Base-by-base conservation (phyloP, 2,113 vertebrate species). In the Trochalopteron elliotii region DNA sequence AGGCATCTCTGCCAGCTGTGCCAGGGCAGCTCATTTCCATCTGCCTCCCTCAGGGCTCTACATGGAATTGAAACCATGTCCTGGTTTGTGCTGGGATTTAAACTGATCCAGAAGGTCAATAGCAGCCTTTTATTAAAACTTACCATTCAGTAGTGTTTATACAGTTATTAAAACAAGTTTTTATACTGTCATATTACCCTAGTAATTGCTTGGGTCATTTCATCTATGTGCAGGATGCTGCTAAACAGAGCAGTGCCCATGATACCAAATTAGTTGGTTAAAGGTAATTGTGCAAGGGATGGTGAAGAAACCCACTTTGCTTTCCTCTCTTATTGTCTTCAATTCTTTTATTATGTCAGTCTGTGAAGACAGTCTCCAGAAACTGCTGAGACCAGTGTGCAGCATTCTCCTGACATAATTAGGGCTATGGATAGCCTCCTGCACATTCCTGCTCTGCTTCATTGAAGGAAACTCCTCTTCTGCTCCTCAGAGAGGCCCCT, bases 31-130 rank as follows among this genome's bases (percentile, higher is more conserved):
- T 9, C 2, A 0, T 33, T 33, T 33, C 37, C 47, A 65, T 72
- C 56, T 95, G 69, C 53, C 33, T 89, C 83, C 53, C 69, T 47
- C 0, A 0, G 59, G 79, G 49, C 70, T 82, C 53, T 33, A 33
- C 19, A 2, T 0, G 0, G 42, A 86, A 81, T 22, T 90, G 63
- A 89, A 90, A 81, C 40, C 78, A 42, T 25, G 20, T 74, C 56
- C 71, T 52, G n/a, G 9, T 55, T 90, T 93, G 55, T 67, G 27
- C 45, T 93, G 64, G 83, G 71, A 74, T 94, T 96, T 92, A 55
- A 80, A 25, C 70, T 77, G 59, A 88, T 67, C 75, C 24, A 5
- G 42, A 81, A 85, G 68, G 69, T 92, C 79, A 92, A 14, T 2
- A 83, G 28, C 71, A 90, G 59, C 25, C 55, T 50, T 92, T 83